Evolutionary conservation across 1,140 invertebrate genomes (phyloP), one percentile per base, ranked within the genome.

Genomic region (Anadara kagoshimensis): DNA sequence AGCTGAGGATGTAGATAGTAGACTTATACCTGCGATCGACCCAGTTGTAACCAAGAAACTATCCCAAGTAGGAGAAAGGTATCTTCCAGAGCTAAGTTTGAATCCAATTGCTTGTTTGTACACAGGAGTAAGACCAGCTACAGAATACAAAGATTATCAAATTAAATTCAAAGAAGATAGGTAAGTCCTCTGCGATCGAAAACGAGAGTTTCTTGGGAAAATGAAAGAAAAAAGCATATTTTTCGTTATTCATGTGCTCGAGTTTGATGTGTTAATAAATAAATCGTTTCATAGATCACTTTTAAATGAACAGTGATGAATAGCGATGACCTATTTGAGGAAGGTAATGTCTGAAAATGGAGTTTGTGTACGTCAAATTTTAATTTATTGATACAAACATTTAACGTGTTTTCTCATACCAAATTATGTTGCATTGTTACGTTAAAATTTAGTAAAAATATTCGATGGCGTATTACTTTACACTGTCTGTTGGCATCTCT

Each of bases 61-160:
- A 29, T 7, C 63, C 5, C 11, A 67, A 4, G 5, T 56, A 20
- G 76, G 67, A 3, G 44, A 61, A 0, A 54, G 45, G 4, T 47
- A 65, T 7, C 51, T 84, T 0, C 80, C 78, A n/a, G 51, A 56
- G 10, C 68, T 83, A 24, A n/a, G 8, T n/a, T 56, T 44, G 18
- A 59, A 67, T 16, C 24, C 53, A 5, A 59, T 75, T 49, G 61
- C 79, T 5, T 67, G 71, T 10, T 65, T 76, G 1, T 84, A 84
- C 62, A 71, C 76, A 0, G 82, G 82, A 22, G 44, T 80, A 22
- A 56, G 82, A 58, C 80, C 82, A 24, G 82, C 82, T 18, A 84
- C 82, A n/a, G 72, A 82, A 62, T 76, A 56, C 43, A 78, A 82
- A 41, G 82, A 84, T 41, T 84, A 82, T 66, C 78, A 80, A 43